Percentiles rank a stretch among this genome's conserved stretches.
Evolutionary conservation across 2,797 vertebrate species (phyloP).

Genomic region (Miichthys miiuy): DNA sequence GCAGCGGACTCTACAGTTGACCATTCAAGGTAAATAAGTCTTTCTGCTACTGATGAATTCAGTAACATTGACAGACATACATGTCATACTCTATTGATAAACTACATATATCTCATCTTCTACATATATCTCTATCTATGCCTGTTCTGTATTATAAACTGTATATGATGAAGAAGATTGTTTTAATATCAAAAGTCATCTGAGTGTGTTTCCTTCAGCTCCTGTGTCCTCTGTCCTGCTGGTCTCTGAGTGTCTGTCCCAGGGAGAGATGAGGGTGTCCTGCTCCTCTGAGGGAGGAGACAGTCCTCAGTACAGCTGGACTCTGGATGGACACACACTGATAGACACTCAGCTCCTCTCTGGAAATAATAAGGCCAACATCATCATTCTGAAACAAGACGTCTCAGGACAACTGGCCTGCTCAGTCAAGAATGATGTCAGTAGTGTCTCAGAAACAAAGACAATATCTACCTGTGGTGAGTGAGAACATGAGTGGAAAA

Average conservation of each 20-base stretch:
- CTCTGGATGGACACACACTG: slow-evolving; percentile 58
- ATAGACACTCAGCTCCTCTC: slow-evolving; percentile 31
- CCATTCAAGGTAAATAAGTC: slow-evolving; percentile 61
- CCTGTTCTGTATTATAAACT: neutral
- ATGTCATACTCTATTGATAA: neutral
- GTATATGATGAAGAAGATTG: neutral
- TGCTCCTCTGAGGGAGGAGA: slow-evolving; percentile 54
- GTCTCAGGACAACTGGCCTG: slow-evolving; percentile 55
- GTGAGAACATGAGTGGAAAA: neutral
- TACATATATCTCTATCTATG: neutral
- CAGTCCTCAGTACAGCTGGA: slow-evolving; percentile 66
- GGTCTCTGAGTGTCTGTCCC: slow-evolving; percentile 56
- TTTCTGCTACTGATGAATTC: neutral
- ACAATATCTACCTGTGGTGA: slow-evolving; percentile 44
- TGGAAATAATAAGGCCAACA: accelerated
- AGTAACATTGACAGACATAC: neutral
- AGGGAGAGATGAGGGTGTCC: slow-evolving; percentile 56
- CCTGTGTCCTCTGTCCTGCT: slow-evolving; percentile 61
- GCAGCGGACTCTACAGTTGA: accelerated
- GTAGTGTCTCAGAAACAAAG: accelerated
- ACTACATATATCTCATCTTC: neutral
- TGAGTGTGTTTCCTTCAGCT: slow-evolving; percentile 53
- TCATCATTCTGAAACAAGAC: slow-evolving; percentile 57
- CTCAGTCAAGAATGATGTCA: slow-evolving; percentile 57
- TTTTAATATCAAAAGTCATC: neutral